These are phyloP conservation scores for Drosophila orena DNA, from an alignment of 1,140 invertebrate species.

Conservation along the genomic window DNA sequence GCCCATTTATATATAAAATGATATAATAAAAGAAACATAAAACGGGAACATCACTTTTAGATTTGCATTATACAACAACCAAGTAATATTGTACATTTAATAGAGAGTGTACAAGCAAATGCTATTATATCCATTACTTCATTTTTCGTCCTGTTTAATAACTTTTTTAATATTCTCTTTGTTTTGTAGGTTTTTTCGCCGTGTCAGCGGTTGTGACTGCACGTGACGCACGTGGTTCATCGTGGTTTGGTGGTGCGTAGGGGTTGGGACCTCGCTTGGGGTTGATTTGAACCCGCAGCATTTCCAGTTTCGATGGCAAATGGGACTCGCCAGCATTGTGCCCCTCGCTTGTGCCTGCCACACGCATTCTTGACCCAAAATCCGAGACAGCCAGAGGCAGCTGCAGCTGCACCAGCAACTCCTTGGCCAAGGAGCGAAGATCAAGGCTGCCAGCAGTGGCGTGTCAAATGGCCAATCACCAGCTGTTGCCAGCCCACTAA, in stretches of 20 bases:
- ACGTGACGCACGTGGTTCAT: conserved; percentile 69
- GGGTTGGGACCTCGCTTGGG: conserved; percentile 57
- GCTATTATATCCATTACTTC: neutral
- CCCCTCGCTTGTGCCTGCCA: conserved; percentile 70
- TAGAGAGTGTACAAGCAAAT: no score
- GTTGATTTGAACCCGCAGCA: conserved; percentile 68
- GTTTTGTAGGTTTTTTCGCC: conserved; percentile 6
- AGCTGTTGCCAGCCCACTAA: conserved; percentile 69
- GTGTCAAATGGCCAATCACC: conserved; percentile 66
- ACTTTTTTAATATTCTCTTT: neutral
- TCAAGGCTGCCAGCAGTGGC: conserved; percentile 45
- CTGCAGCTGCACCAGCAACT: conserved; percentile 40
- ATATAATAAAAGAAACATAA: no score
- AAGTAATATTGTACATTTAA: no score
- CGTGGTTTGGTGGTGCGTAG: conserved; percentile 36
- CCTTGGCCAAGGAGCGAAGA: conserved; percentile 57
- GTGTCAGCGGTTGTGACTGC: conserved; percentile 60
- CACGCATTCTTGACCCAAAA: conserved; percentile 74
- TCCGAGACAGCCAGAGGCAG: conserved; percentile 25
- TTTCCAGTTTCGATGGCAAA: conserved; percentile 31
- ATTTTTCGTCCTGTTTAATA: neutral
- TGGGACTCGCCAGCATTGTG: conserved; percentile 58
- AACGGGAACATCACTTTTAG: no score
- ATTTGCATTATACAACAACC: no score
- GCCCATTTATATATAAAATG: neutral